These are phyloP conservation scores for Chionomys nivalis DNA, from an alignment of 2,113 vertebrate genomes.

Conservation along the genomic window DNA sequence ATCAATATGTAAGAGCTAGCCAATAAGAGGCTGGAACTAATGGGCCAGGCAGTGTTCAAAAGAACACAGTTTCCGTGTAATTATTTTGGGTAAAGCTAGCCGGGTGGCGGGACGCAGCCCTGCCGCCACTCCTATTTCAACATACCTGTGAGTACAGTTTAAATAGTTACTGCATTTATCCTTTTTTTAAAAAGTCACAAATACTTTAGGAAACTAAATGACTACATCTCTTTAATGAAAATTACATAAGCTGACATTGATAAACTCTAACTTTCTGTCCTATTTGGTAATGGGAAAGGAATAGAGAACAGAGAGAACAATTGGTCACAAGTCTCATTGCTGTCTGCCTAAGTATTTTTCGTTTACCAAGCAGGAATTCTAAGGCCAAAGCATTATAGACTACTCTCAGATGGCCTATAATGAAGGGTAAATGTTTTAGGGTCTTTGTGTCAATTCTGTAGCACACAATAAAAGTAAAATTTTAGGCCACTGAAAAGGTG, in stretches of 20 bases:
- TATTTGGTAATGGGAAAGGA: neutral
- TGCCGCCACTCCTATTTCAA: no score
- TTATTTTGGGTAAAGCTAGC: no score
- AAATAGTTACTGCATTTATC: neutral
- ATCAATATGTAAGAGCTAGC: no score
- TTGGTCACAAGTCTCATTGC: neutral
- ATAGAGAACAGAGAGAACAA: neutral
- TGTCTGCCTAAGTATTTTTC: neutral
- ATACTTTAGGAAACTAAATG: neutral
- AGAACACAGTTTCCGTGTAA: no score
- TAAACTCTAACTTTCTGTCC: neutral
- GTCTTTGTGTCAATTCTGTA: neutral
- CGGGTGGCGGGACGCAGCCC: no score
- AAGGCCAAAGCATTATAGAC: neutral
- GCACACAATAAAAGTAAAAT: neutral
- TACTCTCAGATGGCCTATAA: neutral
- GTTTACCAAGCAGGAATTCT: neutral
- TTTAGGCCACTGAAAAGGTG: constrained; percentile 16
- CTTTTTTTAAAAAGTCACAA: neutral
- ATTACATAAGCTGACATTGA: neutral
- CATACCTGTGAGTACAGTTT: no score
- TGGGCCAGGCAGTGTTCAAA: no score
- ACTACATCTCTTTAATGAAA: neutral
- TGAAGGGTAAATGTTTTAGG: neutral
- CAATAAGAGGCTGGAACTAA: no score